phyloP scores from a whole-genome alignment of 2,888 invertebrate species.

The Lathronympha strigana region DNA sequence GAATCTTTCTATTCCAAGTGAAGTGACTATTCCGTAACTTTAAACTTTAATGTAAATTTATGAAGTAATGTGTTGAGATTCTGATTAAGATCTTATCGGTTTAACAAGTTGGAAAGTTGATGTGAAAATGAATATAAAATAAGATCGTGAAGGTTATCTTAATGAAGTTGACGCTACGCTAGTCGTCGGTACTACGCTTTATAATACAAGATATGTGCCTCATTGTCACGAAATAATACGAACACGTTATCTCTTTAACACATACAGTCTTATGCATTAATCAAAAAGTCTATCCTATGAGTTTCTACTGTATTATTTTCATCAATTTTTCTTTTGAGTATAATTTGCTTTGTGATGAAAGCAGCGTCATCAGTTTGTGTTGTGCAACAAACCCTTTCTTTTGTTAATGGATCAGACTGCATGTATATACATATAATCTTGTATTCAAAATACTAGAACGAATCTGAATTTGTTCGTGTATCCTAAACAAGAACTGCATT shows the following conservation, averaged over 20 bases:
- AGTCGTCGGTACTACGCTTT: conserved; percentile 58
- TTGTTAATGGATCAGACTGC: background rate
- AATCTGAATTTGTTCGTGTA: conserved; percentile 1
- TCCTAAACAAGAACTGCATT: conserved; percentile 3
- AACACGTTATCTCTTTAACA: conserved; percentile 32
- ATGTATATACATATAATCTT: conserved; percentile 7
- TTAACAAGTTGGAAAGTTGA: conserved; percentile 58
- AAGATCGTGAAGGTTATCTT: conserved; percentile 49
- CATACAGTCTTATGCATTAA: conserved; percentile 6
- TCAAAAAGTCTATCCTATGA: background rate
- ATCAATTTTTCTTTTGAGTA: background rate
- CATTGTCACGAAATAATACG: conserved; percentile 58
- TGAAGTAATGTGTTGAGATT: conserved; percentile 64
- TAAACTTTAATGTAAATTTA: conserved; percentile 58
- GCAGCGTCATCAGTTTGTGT: background rate
- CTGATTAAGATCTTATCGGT: conserved; percentile 59
- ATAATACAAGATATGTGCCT: conserved; percentile 71
- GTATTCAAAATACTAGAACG: background rate
- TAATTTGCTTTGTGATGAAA: no score
- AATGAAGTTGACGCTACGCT: conserved; percentile 49
- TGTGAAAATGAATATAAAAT: conserved; percentile 50
- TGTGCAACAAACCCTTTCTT: no score
- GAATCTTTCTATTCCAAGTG: conserved; percentile 51
- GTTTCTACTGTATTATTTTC: background rate
- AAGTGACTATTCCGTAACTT: conserved; percentile 65